Evolutionary conservation across 2,797 vertebrate genomes (phyloP).

Genomic region (Phalanger gymnotis): DNA sequence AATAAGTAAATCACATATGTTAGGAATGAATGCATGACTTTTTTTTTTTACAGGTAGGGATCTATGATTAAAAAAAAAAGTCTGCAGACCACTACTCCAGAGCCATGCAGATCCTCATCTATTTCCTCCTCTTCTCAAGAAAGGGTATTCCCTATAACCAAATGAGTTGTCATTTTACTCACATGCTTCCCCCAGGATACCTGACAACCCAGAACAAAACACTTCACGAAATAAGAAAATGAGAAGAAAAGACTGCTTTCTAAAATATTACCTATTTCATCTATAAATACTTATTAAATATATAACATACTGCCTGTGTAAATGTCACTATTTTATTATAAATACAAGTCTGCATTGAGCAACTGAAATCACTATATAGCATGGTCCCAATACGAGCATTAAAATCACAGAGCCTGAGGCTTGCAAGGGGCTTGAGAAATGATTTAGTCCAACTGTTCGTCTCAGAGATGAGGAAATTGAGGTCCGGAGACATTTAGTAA

Average conservation of each 20-base stretch:
- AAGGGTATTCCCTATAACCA: background rate
- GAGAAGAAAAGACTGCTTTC: background rate
- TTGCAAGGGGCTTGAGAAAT: background rate
- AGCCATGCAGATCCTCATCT: background rate
- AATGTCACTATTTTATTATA: background rate
- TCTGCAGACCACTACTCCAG: background rate
- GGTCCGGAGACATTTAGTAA: background rate
- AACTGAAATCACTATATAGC: accelerated
- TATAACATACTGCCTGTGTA: background rate
- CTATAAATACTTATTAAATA: background rate
- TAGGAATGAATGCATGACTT: background rate
- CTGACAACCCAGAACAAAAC: background rate
- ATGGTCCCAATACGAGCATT: no score
- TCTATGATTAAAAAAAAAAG: background rate
- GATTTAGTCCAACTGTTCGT: background rate
- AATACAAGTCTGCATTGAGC: background rate
- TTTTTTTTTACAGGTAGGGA: background rate
- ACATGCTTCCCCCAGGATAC: background rate
- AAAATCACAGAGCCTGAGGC: background rate
- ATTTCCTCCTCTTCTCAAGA: background rate
- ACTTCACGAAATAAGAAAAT: background rate
- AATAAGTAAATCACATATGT: background rate
- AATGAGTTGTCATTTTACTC: background rate
- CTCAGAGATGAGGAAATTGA: background rate
- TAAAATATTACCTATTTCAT: background rate